Percentiles rank a stretch among this genome's conserved stretches.
Evolutionary conservation across 2,888 invertebrate genomes (phyloP).

Genomic region (Protonemura montana): DNA sequence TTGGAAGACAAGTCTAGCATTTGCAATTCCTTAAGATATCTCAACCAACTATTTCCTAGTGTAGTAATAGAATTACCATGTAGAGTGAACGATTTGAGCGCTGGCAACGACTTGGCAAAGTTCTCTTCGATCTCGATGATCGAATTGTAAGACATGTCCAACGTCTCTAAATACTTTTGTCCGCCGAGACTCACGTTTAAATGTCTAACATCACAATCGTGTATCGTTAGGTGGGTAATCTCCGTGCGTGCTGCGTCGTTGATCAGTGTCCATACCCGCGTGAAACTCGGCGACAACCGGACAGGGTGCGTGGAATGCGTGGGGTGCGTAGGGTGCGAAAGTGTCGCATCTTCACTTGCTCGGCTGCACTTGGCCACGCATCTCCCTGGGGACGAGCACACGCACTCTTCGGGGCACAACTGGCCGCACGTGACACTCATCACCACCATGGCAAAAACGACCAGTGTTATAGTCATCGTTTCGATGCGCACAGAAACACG

Average conservation of each 20-base stretch:
- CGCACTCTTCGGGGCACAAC: not conserved
- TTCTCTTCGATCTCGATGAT: constrained; percentile 59
- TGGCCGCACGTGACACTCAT: not conserved
- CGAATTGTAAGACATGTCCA: constrained; percentile 70
- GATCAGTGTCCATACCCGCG: not conserved
- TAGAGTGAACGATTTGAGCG: constrained; percentile 31
- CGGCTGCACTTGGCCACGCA: not conserved
- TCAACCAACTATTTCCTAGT: constrained; percentile 31
- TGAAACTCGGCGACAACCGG: not conserved
- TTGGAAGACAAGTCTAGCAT: constrained; percentile 56
- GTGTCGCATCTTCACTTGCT: not conserved
- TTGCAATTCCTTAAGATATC: constrained; percentile 25
- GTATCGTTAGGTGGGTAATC: constrained; percentile 8
- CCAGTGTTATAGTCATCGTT: not conserved
- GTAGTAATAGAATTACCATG: constrained; percentile 33
- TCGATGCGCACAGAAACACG: not conserved
- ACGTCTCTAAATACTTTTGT: constrained; percentile 59
- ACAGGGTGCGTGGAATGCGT: not conserved
- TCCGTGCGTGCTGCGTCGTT: not conserved
- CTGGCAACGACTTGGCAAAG: constrained; percentile 26
- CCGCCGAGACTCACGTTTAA: constrained; percentile 22
- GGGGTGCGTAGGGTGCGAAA: not conserved
- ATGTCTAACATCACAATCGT: constrained; percentile 7
- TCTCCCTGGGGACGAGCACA: not conserved
- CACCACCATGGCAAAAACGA: not conserved